Conservation (phyloP, 2,888 invertebrate species). For the Dryomyza anilis region DNA sequence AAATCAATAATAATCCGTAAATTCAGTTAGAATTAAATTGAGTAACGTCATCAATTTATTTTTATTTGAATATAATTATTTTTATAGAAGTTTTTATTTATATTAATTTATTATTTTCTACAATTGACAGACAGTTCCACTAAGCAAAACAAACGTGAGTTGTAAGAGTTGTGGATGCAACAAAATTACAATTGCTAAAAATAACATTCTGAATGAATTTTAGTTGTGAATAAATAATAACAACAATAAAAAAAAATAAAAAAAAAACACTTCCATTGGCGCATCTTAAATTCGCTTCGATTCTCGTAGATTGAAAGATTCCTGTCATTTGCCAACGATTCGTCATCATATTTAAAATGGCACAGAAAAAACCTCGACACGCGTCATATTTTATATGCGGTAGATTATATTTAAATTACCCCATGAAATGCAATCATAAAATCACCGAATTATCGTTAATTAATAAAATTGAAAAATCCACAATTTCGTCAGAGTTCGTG, state of each 20-base stretch:
- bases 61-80: conserved; percentile 29
- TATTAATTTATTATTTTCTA: too few relatives aligned
- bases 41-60: conserved; percentile 39
- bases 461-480: too few relatives aligned
- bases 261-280: conserved; percentile 11
- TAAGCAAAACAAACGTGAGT: background rate
- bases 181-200: background rate
- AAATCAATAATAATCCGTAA: conserved; percentile 1
- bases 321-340: background rate
- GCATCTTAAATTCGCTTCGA: conserved; percentile 6
- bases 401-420: too few relatives aligned
- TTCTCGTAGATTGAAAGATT: background rate
- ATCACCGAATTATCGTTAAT: too few relatives aligned
- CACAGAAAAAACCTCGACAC: background rate
- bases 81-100: background rate
- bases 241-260: background rate
- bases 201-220: background rate
- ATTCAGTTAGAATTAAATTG: conserved; percentile 21
- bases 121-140: background rate
- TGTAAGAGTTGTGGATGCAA: conserved; percentile 9
- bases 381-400: too few relatives aligned
- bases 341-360: background rate
- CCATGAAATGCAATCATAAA: too few relatives aligned
- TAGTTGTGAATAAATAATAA: too few relatives aligned
- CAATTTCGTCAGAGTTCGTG: too few relatives aligned